Base-by-base conservation (phyloP, 2,888 invertebrate species). In the Tanytarsus gracilentus region DNA sequence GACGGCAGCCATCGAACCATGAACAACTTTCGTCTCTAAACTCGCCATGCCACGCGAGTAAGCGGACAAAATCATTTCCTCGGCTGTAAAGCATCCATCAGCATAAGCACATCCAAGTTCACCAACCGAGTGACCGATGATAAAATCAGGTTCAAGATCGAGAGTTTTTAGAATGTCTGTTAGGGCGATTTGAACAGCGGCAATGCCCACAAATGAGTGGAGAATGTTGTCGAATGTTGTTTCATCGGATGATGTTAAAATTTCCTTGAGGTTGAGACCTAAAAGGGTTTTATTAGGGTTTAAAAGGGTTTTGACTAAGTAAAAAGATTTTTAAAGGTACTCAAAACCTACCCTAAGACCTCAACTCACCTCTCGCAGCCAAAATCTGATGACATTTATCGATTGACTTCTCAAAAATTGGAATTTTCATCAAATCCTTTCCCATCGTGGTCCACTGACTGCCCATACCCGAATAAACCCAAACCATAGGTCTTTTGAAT, bases 51-150 rank as follows among this genome's bases (percentile, higher is more conserved):
- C 92, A 67, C 93, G 78, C 70, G 86, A 87, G 72, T 92, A 93
- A 0, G 94, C 86, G 0, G 86, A 80, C 7, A 91, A 72, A 62
- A 95, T 84, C 77, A 89, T 87, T 75, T 95, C 86, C 67, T 92
- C 88, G 0, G 86, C 82, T 0, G 91, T 89, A 65, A 96, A 80
- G 65, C 90, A 88, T 0, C 90, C 92, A 71, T 97, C 97, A 2
- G 93, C 94, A 74, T 97, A 97, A 0, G 90, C 94, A 72, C 97
- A 96, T 1, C 91, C 94, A 5, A 97, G 76, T 72, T 97, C 97
- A 21, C 97, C 97, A 0, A 93, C 89, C 7, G 95, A 95, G 73
- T 96, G 95, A 2, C 97, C 89, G 64, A 89, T 81, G 64, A 88
- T 83, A 27, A 83, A 83, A 71, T 88, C 87, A 8, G 88, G 85